Percentiles rank a stretch among this genome's conserved stretches.
phyloP scores from a whole-genome alignment of 2,888 invertebrate genomes.

The Bellardia bayeri region DNA sequence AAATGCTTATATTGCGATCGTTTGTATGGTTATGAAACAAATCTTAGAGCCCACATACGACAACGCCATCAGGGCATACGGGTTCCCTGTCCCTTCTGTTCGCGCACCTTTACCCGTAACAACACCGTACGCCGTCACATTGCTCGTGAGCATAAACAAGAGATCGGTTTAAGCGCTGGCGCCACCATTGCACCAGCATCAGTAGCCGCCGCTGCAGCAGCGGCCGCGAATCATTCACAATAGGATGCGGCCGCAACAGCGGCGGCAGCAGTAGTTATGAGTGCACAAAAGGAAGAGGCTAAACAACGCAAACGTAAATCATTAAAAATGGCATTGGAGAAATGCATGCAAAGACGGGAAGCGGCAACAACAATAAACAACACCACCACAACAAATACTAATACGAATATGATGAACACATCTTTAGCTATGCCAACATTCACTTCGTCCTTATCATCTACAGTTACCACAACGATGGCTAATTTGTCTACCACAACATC shows the following conservation, averaged over 20 bases:
- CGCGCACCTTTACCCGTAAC: conserved; percentile 95
- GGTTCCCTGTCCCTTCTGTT: conserved; percentile 95
- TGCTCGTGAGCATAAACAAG: conserved; percentile 93
- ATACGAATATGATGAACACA: conserved; percentile 38
- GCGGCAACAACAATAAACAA: conserved; percentile 75
- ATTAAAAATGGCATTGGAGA: conserved; percentile 82
- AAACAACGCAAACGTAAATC: conserved; percentile 83
- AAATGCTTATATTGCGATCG: conserved; percentile 97
- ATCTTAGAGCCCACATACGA: conserved; percentile 94
- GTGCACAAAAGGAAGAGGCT: conserved; percentile 81
- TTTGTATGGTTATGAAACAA: conserved; percentile 96
- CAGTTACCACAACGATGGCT: conserved; percentile 59
- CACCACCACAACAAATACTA: conserved; percentile 45
- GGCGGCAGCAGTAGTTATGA: conserved; percentile 83
- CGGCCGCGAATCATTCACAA: conserved; percentile 84
- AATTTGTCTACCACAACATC: conserved; percentile 41
- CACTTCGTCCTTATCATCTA: conserved; percentile 56
- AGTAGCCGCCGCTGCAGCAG: conserved; percentile 81
- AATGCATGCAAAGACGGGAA: conserved; percentile 82
- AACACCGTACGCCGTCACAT: conserved; percentile 96
- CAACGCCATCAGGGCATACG: conserved; percentile 96
- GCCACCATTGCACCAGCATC: conserved; percentile 79
- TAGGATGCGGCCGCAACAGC: conserved; percentile 84
- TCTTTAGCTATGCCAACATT: conserved; percentile 49
- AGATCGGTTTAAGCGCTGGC: conserved; percentile 81